Evolutionary conservation across 2,797 vertebrate species (phyloP), one percentile per base, ranked within the genome.

Genomic region (Notolepis coatsorum): DNA sequence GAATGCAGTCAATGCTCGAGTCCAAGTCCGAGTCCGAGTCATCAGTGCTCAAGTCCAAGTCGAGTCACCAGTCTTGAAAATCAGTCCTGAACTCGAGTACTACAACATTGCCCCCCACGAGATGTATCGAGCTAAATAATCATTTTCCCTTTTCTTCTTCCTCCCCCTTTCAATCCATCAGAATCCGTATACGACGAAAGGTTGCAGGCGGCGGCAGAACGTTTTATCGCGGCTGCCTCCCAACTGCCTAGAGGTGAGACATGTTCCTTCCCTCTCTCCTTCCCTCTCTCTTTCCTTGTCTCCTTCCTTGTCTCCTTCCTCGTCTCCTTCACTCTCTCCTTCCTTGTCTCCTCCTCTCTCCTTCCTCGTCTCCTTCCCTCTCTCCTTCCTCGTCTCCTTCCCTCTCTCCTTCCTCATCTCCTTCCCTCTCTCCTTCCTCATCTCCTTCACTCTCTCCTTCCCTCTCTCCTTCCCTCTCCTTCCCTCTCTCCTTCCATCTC

Each of bases 211-310:
- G 89, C 88, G 27, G 85, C 89, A 84, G 85, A 91, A 66, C 84
- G 80, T 81, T 93, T 93, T 73, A 88, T 90, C 25, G 75, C 65
- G 42, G 84, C 79, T 76, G 91, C 91, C 68, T 89, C 83, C 69
- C 81, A 84, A 86, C 82, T 93, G 87, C 92, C 93, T 77, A 83
- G 88, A 91, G 93, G 92, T 93, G 81, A 92, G 87, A 85, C 61
- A 59, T 38, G 38, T 51, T 69, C 55, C 64, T 69, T 45, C 65
- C 61, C 56, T 71, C 10, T 77, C 73, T 73, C 71, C 72, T 79
- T 74, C 84, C 80, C 79, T 45, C 65, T 60, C 56, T 71, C 10
- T 77, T 71, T 73, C 71, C 72, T 79, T 74, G 83, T 80, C 79
- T 69, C 55, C 64, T 69, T 45, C 65, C 61, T 55, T 71, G 9